Evolutionary conservation across 2,888 invertebrate genomes (phyloP).

Genomic region (Copidosoma aretas): DNA sequence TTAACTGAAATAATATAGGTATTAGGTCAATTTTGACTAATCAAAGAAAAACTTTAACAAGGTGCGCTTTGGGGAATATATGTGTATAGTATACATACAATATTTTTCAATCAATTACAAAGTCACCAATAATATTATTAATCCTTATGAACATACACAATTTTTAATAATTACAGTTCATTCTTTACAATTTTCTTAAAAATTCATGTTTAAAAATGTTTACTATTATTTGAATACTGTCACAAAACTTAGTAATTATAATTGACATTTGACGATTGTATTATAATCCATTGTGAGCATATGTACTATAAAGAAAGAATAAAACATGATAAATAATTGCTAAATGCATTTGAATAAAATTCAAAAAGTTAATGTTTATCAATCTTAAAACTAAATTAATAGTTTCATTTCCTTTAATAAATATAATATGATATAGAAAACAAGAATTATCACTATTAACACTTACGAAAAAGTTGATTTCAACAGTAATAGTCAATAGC

Average conservation of each 20-base stretch:
- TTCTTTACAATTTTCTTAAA: constrained; percentile 21
- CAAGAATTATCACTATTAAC: constrained; percentile 9
- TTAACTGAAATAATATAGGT: constrained; percentile 17
- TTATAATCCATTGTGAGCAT: too few species aligned
- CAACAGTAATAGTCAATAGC: constrained; percentile 13
- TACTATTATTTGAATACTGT: constrained; percentile 14
- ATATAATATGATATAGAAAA: constrained; percentile 12
- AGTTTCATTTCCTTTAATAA: constrained; percentile 8
- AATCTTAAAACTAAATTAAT: too few species aligned
- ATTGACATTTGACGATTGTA: too few species aligned
- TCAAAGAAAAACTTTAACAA: constrained; percentile 20
- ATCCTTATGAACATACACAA: constrained; percentile 12
- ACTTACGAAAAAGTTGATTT: not conserved
- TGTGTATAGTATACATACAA: constrained; percentile 21
- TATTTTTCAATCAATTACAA: constrained; percentile 30
- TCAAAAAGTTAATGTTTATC: too few species aligned
- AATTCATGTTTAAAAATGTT: constrained; percentile 12
- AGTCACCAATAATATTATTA: constrained; percentile 25
- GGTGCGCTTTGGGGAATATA: constrained; percentile 4
- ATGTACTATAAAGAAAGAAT: too few species aligned
- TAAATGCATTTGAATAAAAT: too few species aligned
- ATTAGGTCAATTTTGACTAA: constrained; percentile 11
- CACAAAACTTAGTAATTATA: not conserved
- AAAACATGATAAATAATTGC: too few species aligned
- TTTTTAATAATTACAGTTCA: constrained; percentile 27